These are phyloP conservation scores for Lagopus leucura DNA, from an alignment of 2,113 vertebrate genomes.

Conservation along the genomic window DNA sequence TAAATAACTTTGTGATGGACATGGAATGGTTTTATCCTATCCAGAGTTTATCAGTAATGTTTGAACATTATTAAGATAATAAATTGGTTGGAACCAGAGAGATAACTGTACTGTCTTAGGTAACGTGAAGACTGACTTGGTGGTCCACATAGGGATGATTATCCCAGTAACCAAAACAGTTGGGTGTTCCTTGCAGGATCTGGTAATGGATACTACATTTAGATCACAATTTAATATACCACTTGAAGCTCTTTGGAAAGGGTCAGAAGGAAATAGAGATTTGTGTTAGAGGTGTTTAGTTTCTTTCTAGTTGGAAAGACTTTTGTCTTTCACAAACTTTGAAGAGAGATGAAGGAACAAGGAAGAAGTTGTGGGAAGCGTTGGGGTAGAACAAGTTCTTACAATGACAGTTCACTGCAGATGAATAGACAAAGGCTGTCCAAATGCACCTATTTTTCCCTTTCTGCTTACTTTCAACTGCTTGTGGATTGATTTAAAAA, in stretches of 20 bases:
- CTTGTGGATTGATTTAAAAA: not conserved
- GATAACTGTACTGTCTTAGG: not conserved
- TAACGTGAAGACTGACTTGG: not conserved
- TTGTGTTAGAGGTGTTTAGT: not conserved
- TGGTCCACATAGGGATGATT: not conserved
- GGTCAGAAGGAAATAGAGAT: not conserved
- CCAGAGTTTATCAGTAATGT: not conserved
- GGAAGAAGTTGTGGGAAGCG: not conserved
- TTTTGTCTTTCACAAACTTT: not conserved
- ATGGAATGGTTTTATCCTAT: not conserved
- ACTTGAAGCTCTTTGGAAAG: not conserved
- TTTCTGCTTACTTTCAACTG: not conserved
- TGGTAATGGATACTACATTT: not conserved
- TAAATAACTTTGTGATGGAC: not conserved
- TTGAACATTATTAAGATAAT: not conserved
- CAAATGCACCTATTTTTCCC: not conserved
- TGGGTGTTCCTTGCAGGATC: not conserved
- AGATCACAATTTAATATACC: not conserved
- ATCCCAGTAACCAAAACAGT: not conserved
- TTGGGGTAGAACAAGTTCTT: not conserved
- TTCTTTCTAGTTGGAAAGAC: not conserved
- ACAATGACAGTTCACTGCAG: not conserved
- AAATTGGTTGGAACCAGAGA: not conserved
- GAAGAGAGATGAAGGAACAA: not conserved
- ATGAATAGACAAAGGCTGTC: not conserved